phyloP scores from a whole-genome alignment of 2,888 invertebrate genomes.

The Lithophane leautieri region DNA sequence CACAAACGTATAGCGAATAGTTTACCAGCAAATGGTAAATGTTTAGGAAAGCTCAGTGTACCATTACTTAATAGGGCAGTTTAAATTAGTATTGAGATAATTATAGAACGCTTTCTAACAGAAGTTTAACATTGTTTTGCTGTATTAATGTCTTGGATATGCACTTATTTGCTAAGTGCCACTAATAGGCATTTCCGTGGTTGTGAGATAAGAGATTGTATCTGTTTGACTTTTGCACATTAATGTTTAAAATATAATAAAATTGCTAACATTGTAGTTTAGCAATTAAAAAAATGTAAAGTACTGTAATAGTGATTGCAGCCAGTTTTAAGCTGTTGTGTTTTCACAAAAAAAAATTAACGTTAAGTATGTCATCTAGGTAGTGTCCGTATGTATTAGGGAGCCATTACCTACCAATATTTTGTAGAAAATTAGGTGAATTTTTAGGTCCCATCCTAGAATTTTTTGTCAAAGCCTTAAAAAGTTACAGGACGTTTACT shows the following conservation, averaged over 20 bases:
- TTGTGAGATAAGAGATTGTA: slow-evolving; percentile 9
- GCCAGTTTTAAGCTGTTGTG: no score
- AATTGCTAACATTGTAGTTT: no score
- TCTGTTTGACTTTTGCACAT: no score
- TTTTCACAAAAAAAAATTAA: no score
- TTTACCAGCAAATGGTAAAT: slow-evolving; percentile 52
- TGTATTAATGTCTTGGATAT: slow-evolving; percentile 33
- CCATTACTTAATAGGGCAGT: slow-evolving; percentile 62
- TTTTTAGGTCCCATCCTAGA: no score
- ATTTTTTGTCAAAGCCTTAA: no score
- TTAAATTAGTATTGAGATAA: slow-evolving; percentile 63
- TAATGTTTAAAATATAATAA: no score
- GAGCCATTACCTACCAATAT: no score
- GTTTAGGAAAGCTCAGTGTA: slow-evolving; percentile 35
- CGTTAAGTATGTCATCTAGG: no score
- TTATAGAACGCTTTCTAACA: slow-evolving; percentile 57
- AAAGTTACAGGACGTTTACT: no score
- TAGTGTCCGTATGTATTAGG: no score
- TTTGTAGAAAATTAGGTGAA: no score
- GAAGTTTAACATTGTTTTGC: slow-evolving; percentile 36
- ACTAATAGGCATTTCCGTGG: slow-evolving; percentile 11
- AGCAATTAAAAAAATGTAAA: not conserved
- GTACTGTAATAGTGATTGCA: not conserved
- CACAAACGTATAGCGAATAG: slow-evolving; percentile 58
- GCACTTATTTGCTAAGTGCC: slow-evolving; percentile 26